Conservation (phyloP, 2,797 vertebrate genomes). For the Galagoides demidoff region DNA sequence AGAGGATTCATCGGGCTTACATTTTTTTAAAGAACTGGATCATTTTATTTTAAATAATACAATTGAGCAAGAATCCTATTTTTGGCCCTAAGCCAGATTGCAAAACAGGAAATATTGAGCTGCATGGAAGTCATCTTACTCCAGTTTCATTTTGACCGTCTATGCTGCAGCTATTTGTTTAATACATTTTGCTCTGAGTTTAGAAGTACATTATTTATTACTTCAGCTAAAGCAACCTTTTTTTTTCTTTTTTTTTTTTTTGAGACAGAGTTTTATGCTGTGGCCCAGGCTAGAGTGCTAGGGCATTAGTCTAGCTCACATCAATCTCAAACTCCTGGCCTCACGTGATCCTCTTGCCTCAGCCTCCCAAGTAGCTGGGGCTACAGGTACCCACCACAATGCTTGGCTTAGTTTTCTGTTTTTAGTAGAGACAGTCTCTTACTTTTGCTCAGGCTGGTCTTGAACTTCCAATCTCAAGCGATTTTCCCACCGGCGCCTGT, state of each 20-base stretch:
- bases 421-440: neutral
- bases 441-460: neutral
- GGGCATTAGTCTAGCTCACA: neutral
- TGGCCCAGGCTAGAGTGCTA: neutral
- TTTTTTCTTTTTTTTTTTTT: neutral
- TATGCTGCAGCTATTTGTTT: slow-evolving; percentile 19
- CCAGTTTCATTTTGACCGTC: slow-evolving; percentile 66
- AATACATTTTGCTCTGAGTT: slow-evolving; percentile 22
- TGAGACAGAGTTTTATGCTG: neutral
- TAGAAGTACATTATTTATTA: slow-evolving; percentile 73
- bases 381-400: neutral
- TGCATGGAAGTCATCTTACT: neutral
- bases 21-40: slow-evolving; percentile 48
- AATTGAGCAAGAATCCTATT: slow-evolving; percentile 25
- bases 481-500: neutral
- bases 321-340: neutral
- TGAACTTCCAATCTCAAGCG: neutral
- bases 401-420: neutral
- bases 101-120: slow-evolving; percentile 44
- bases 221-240: slow-evolving; percentile 41
- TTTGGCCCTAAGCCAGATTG: slow-evolving; percentile 29
- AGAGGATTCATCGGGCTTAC: neutral
- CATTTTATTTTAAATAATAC: slow-evolving; percentile 55
- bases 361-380: neutral
- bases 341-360: neutral